phyloP scores from a whole-genome alignment of 2,113 vertebrate genomes.

The Odontesthes bonariensis region DNA sequence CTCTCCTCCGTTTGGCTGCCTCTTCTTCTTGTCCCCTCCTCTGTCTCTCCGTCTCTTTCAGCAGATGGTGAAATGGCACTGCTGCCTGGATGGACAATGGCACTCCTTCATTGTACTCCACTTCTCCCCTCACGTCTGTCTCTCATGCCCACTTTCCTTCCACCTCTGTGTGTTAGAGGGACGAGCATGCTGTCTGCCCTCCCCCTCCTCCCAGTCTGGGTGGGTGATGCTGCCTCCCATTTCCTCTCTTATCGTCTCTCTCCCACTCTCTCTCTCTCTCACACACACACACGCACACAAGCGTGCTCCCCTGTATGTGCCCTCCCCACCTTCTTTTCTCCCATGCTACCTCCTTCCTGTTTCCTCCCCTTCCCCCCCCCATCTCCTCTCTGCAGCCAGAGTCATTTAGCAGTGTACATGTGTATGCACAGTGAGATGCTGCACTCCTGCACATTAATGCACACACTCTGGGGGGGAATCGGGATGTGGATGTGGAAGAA shows the following conservation, averaged over 20 bases:
- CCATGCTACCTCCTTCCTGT: slow-evolving; percentile 73
- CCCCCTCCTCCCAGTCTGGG: slow-evolving; percentile 74
- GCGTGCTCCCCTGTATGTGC: slow-evolving; percentile 59
- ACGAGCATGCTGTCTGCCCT: slow-evolving; percentile 72
- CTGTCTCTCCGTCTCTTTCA: slow-evolving; percentile 56
- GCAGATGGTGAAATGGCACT: slow-evolving; percentile 74
- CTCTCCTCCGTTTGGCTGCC: slow-evolving; percentile 69
- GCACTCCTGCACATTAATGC: slow-evolving; percentile 64
- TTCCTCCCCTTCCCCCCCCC: slow-evolving; percentile 65
- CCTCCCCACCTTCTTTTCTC: slow-evolving; percentile 67
- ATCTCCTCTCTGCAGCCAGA: slow-evolving; percentile 73
- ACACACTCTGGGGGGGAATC: slow-evolving; percentile 55
- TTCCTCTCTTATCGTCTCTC: slow-evolving; percentile 51
- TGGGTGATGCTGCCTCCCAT: slow-evolving; percentile 75
- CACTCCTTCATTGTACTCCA: slow-evolving; percentile 78
- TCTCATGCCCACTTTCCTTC: slow-evolving; percentile 74
- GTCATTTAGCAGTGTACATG: slow-evolving; percentile 74
- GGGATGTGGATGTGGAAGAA: slow-evolving; percentile 35
- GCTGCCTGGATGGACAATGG: slow-evolving; percentile 68
- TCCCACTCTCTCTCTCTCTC: slow-evolving; percentile 37
- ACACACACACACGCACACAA: slow-evolving; percentile 30
- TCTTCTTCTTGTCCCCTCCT: slow-evolving; percentile 55
- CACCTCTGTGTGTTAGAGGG: slow-evolving; percentile 72
- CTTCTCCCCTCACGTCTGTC: slow-evolving; percentile 68
- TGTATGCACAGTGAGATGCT: slow-evolving; percentile 65